Evolutionary conservation across 2,113 vertebrate genomes (phyloP), one percentile per base, ranked within the genome.

Genomic region (Sinocyclocheilus anshuiensis): DNA sequence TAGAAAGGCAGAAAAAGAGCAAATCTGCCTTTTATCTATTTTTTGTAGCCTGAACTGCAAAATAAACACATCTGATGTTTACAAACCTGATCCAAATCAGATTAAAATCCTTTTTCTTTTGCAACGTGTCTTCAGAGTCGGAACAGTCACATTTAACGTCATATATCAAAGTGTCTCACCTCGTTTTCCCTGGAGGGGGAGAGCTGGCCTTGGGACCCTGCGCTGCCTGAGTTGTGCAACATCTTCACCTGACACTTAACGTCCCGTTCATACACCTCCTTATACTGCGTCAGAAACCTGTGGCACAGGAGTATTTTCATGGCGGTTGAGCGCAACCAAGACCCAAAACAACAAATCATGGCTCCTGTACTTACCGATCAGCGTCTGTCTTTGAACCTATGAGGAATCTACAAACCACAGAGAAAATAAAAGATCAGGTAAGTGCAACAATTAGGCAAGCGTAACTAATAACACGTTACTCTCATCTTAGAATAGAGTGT

Each of bases 331-430:
- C 12, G 5, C 12, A 16, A 45, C 72, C 36, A 39, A 61, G 22
- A 77, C 12, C 50, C 20, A 16, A 53, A 24, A 61, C 0, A 16
- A 65, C 6, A 48, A 57, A 45, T 6, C 6, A 11, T 11, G 18
- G 20, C 33, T 72, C 3, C 36, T 45, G 22, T 48, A 89, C 93
- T 96, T 92, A 99, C 98, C 97, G 95, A 88, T 98, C 97, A 83
- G 97, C 97, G 88, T 99, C 97, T 55, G 96, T 97, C 94, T 98
- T 99, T 69, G 98, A 98, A 85, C 98, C 97, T 91, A 99, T 97
- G 84, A 98, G 93, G 89, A 99, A 99, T 88, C 98, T 99, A 87
- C 88, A 81, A 90, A 26, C 65, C 48, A 55, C 8, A 77, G 71
- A 39, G 13, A 61, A 6, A 74, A 42, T 18, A 57, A 8, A 84